Base-by-base conservation (phyloP, 2,113 vertebrate species). In the Oryzias woworae region DNA sequence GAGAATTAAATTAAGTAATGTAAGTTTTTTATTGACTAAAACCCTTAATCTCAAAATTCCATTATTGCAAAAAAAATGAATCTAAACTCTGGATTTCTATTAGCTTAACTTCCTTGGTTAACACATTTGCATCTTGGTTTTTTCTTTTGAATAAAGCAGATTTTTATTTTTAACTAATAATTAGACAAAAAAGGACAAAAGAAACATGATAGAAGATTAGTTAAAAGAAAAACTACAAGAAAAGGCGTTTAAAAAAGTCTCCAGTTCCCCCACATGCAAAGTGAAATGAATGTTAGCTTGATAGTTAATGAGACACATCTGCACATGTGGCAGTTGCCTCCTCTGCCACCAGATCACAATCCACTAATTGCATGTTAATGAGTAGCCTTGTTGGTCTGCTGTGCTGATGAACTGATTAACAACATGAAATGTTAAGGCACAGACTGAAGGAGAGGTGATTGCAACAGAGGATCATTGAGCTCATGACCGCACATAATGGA, bases 361-460 rank as follows among this genome's bases (percentile, higher is more conserved):
- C 58, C 68, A 64, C 82, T 88, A 88, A 89, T 88, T 85, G 79
- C 73, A 78, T 82, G 84, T 82, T 90, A 90, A 90, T 87, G 84
- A 87, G 79, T 56, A 44, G 63, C 80, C 78, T 76, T 73, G 79
- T 77, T 84, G 74, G 63, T 74, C 65, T 45, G 75, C 62, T 79
- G 70, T 16, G 58, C 58, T 68, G 77, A 67, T 70, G 70, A 81
- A 64, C 54, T 4, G 73, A 72, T 72, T 82, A 87, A 85, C 63
- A 83, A 74, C 58, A 62, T 68, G 45, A 60, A 71, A 59, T 57
- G 71, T 75, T 65, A 31, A 77, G 82, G 75, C 75, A 63, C 51
- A 72, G 66, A 51, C 58, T 56, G 56, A 61, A 68, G 28, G 44
- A 46, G 49, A 59, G 56, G 63, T 18, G 58, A 60, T 56, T 65